These are phyloP conservation scores for Notothenia coriiceps DNA, from an alignment of 2,113 vertebrate species.

Conservation along the genomic window DNA sequence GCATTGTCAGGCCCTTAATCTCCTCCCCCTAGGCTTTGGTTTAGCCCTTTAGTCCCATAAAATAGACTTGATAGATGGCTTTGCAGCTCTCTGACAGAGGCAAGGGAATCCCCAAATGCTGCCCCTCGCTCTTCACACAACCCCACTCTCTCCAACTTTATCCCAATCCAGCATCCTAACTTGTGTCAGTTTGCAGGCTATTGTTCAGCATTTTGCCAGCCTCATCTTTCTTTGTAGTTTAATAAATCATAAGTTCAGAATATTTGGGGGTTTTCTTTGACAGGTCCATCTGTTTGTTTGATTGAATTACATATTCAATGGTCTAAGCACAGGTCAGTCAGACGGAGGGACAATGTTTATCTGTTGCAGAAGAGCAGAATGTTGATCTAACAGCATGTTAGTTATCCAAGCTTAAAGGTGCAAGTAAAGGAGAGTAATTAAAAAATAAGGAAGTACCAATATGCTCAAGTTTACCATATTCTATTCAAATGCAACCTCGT, in stretches of 20 bases:
- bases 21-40: conserved; percentile 69
- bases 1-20: conserved; percentile 72
- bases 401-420: conserved; percentile 14
- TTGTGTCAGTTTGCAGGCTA: conserved; percentile 53
- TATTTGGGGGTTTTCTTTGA: conserved; percentile 13
- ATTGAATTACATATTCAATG: conserved; percentile 18
- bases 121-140: conserved; percentile 13
- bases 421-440: background rate
- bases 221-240: conserved; percentile 28
- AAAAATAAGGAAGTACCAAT: background rate
- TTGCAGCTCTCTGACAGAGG: conserved; percentile 59
- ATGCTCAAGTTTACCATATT: conserved; percentile 1
- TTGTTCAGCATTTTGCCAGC: conserved; percentile 46
- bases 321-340: conserved; percentile 5
- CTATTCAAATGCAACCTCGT: conserved; percentile 25
- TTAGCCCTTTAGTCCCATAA: conserved; percentile 74
- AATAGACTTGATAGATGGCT: conserved; percentile 76
- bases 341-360: conserved; percentile 25
- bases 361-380: conserved; percentile 22
- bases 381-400: conserved; percentile 7
- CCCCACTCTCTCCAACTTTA: background rate
- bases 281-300: conserved; percentile 22
- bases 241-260: conserved; percentile 25
- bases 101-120: conserved; percentile 70
- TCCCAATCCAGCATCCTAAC: conserved; percentile 24